A percentile compares a stretch with the other conserved stretches of the same genome.
phyloP scores from a whole-genome alignment of 2,888 invertebrate genomes.

The Chrysolina haemoptera region DNA sequence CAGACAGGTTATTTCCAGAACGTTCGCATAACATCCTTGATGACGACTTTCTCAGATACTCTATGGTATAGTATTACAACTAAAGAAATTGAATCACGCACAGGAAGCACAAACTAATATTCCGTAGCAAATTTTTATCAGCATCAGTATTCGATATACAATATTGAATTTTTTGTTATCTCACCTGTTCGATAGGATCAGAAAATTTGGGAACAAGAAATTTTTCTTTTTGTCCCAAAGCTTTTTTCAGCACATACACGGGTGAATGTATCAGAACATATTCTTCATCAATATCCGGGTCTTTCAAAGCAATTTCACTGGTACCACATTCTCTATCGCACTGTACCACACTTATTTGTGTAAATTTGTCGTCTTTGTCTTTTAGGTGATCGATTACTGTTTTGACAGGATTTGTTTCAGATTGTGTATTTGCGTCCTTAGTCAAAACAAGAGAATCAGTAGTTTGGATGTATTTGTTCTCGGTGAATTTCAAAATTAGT shows the following conservation, averaged over 20 bases:
- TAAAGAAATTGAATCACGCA: too few relatives aligned
- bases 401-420: not conserved
- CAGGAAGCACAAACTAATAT: too few relatives aligned
- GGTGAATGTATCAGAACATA: constrained; percentile 25
- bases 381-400: not conserved
- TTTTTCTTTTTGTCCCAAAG: constrained; percentile 4
- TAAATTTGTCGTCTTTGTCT: constrained; percentile 15
- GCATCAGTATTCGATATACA: too few relatives aligned
- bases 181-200: not conserved
- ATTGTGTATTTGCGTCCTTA: not conserved
- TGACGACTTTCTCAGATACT: too few relatives aligned
- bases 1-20: too few relatives aligned
- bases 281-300: not conserved
- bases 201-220: not conserved
- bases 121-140: too few relatives aligned
- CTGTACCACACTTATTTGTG: constrained; percentile 14
- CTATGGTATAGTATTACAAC: too few relatives aligned
- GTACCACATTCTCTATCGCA: constrained; percentile 31
- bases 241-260: constrained; percentile 23
- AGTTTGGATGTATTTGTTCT: constrained; percentile 4
- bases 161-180: not conserved
- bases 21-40: too few relatives aligned
- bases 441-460: constrained; percentile 1
- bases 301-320: not conserved
- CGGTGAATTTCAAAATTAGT: not conserved